Conservation (phyloP, 2,797 vertebrate species). For the Myoxocephalus aenaeus region DNA sequence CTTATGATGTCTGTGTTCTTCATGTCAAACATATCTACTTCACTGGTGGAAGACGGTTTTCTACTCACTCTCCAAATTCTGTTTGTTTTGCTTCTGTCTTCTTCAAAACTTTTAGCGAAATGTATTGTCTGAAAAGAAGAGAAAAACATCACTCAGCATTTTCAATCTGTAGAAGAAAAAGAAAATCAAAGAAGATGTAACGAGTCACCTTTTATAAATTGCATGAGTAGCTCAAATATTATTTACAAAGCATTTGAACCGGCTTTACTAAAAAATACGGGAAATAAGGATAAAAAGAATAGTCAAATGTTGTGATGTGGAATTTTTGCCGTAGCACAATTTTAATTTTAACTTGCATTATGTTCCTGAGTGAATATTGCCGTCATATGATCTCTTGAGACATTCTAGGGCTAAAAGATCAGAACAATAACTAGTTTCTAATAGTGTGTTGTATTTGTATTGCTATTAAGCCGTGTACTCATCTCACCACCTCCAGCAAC, state of each 20-base stretch:
- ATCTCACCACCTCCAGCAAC: conserved; percentile 69
- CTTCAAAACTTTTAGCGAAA: conserved; percentile 26
- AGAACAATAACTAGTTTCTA: conserved; percentile 71
- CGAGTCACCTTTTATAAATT: conserved; percentile 70
- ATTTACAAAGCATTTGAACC: conserved; percentile 50
- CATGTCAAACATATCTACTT: conserved; percentile 27
- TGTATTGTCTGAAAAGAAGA: conserved; percentile 46
- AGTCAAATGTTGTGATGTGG: conserved; percentile 76
- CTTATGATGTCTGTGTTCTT: conserved; percentile 25
- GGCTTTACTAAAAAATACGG: conserved; percentile 45
- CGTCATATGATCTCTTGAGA: conserved; percentile 66
- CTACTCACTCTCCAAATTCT: conserved; percentile 55
- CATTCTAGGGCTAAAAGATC: conserved; percentile 74
- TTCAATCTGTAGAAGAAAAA: conserved; percentile 41
- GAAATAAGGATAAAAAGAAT: conserved; percentile 46
- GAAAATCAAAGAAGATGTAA: conserved; percentile 19
- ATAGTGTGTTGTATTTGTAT: conserved; percentile 80
- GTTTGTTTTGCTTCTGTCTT: conserved; percentile 33
- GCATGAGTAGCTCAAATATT: conserved; percentile 81
- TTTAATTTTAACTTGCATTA: conserved; percentile 66
- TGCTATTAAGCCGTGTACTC: conserved; percentile 73
- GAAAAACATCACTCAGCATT: conserved; percentile 48
- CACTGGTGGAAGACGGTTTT: conserved; percentile 64
- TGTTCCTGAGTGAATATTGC: conserved; percentile 70
- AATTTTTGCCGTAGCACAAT: conserved; percentile 82